Conservation (phyloP, 2,113 vertebrate genomes). For the Zosterops japonicus region DNA sequence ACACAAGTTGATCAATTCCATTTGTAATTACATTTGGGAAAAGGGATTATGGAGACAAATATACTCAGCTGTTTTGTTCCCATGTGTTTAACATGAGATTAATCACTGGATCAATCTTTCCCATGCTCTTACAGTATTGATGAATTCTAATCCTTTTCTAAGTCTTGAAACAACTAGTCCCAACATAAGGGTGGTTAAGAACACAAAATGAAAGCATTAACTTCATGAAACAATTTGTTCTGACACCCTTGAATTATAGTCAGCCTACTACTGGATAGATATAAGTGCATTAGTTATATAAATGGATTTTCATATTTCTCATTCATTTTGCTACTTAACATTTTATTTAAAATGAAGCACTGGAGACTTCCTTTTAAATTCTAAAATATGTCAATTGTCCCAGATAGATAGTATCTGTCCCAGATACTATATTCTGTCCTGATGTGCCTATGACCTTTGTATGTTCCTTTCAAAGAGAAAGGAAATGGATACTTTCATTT, state of each 20-base stretch:
- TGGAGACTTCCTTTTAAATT: neutral
- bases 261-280: neutral
- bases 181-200: slow-evolving; percentile 15
- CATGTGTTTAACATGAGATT: slow-evolving; percentile 67
- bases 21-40: slow-evolving; percentile 77
- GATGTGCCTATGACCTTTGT: neutral
- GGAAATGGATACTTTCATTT: neutral
- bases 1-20: slow-evolving; percentile 70
- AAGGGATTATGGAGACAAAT: slow-evolving; percentile 76
- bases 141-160: slow-evolving; percentile 61
- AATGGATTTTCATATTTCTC: neutral
- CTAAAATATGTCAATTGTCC: neutral
- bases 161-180: slow-evolving; percentile 28
- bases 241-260: neutral
- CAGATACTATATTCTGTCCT: neutral
- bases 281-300: neutral
- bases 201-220: slow-evolving; percentile 55
- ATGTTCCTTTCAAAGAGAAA: neutral
- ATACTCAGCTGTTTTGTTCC: slow-evolving; percentile 68
- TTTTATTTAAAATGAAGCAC: neutral
- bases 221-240: slow-evolving; percentile 41
- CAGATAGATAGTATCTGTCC: neutral
- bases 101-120: slow-evolving; percentile 68
- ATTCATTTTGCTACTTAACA: neutral
- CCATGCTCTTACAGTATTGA: slow-evolving; percentile 45